phyloP scores from a whole-genome alignment of 2,888 invertebrate genomes.

The Antheraea yamamai region DNA sequence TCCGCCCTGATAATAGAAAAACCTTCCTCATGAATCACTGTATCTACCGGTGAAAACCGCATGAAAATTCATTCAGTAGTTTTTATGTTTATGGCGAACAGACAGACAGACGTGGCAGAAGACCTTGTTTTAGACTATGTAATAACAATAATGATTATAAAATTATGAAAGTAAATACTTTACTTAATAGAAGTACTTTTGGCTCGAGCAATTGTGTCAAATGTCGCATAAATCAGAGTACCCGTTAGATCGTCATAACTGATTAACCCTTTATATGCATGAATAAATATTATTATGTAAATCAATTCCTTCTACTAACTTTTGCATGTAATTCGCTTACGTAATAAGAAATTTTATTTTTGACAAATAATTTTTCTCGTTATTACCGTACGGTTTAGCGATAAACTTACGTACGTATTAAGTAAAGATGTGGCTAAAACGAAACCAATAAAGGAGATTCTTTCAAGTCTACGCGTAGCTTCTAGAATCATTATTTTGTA shows the following conservation, averaged over 20 bases:
- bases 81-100: no score
- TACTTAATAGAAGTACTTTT: not conserved
- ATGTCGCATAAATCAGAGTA: not conserved
- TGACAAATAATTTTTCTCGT: not conserved
- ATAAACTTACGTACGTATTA: not conserved
- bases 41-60: no score
- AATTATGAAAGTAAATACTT: not conserved
- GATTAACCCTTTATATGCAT: slow-evolving; percentile 2
- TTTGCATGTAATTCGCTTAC: not conserved
- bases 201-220: not conserved
- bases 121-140: no score
- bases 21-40: no score
- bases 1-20: no score
- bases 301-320: not conserved
- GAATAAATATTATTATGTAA: not conserved
- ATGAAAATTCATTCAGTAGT: no score
- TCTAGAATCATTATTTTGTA: not conserved
- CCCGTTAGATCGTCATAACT: not conserved
- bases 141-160: no score
- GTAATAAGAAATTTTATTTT: not conserved
- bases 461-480: not conserved
- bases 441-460: not conserved
- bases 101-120: no score
- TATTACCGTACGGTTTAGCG: not conserved
- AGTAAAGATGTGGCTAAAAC: not conserved